phyloP scores from a whole-genome alignment of 2,888 invertebrate species.

The Euplexia lucipara region DNA sequence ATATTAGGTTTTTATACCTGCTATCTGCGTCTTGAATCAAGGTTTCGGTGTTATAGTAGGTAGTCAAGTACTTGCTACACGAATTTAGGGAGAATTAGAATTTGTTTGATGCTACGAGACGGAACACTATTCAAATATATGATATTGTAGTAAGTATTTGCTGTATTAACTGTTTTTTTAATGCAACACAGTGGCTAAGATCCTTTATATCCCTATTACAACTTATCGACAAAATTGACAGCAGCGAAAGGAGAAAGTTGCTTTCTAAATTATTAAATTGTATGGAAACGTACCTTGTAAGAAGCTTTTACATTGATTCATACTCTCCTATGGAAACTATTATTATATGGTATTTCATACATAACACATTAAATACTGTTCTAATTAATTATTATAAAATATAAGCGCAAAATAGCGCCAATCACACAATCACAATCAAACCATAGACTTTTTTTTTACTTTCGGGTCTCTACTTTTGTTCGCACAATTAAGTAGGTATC shows the following conservation, averaged over 20 bases:
- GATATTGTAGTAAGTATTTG: neutral
- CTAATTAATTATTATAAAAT: conserved; percentile 42
- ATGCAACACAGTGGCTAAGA: neutral
- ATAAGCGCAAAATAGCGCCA: conserved; percentile 72
- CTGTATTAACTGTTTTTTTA: neutral
- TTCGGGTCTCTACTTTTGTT: neutral
- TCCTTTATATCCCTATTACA: conserved; percentile 36
- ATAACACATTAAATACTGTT: conserved; percentile 47
- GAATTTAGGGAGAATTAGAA: neutral
- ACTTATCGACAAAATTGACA: conserved; percentile 61
- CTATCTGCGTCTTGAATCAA: conserved; percentile 23
- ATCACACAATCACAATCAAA: conserved; percentile 66
- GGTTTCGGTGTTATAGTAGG: conserved; percentile 5
- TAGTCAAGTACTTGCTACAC: fast-evolving
- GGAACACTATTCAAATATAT: conserved; percentile 17
- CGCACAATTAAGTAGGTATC: conserved; percentile 1
- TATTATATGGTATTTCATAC: conserved; percentile 34
- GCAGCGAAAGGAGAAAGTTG: conserved; percentile 78
- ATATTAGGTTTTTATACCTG: conserved; percentile 15
- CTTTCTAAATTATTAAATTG: conserved; percentile 59
- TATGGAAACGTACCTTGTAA: conserved; percentile 51
- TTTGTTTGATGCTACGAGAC: neutral
- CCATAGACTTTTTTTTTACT: conserved; percentile 56
- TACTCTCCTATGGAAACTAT: conserved; percentile 28
- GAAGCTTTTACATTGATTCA: conserved; percentile 24